Percentiles rank a stretch among this genome's conserved stretches.
These are phyloP conservation scores for Solenopsis fugax DNA, from an alignment of 1,140 invertebrate genomes.

Conservation along the genomic window DNA sequence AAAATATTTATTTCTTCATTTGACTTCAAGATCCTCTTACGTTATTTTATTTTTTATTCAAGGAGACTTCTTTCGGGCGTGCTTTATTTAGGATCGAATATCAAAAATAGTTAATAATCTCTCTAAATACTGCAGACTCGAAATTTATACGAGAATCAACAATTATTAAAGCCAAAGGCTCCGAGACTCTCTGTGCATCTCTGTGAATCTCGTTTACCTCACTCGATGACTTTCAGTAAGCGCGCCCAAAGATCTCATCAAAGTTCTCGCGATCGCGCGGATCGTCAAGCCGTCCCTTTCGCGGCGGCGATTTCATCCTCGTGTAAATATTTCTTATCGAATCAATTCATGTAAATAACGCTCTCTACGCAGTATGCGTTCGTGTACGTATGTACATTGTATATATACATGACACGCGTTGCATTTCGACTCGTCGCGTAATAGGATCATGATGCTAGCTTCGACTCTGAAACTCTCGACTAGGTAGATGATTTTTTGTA, in stretches of 20 bases:
- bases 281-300: constrained; percentile 27
- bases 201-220: constrained; percentile 2
- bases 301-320: constrained; percentile 44
- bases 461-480: constrained; percentile 71
- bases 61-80: not conserved
- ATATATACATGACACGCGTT: constrained; percentile 54
- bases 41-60: not conserved
- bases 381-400: constrained; percentile 66
- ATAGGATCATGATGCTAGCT: constrained; percentile 66
- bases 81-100: not conserved
- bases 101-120: not conserved
- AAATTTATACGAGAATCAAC: not conserved
- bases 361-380: constrained; percentile 17
- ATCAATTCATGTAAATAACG: constrained; percentile 51
- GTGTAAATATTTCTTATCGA: constrained; percentile 52
- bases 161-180: not conserved
- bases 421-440: constrained; percentile 49
- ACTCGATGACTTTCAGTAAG: constrained; percentile 59
- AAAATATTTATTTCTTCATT: not conserved
- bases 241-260: constrained; percentile 32
- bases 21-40: not conserved
- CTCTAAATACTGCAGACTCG: not conserved
- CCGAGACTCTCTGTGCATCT: not conserved
- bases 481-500: constrained; percentile 77
- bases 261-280: constrained; percentile 30